These are phyloP conservation scores for Sebastes nivosus DNA, from an alignment of 2,797 vertebrate species.

Conservation along the genomic window DNA sequence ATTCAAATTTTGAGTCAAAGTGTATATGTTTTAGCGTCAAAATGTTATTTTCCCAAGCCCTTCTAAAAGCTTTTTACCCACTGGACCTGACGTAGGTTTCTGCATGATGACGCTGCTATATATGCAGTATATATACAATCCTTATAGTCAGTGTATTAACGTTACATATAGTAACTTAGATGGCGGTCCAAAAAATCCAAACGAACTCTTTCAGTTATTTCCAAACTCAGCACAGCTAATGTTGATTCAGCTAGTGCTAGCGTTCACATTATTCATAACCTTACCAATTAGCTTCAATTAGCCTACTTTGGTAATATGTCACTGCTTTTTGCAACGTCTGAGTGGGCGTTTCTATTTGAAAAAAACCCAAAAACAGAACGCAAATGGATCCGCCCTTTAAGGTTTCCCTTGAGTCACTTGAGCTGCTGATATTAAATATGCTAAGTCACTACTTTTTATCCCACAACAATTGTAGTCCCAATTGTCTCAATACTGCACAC, in stretches of 20 bases:
- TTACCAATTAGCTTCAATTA: too few relatives aligned
- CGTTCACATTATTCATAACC: too few relatives aligned
- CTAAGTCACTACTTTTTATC: neutral
- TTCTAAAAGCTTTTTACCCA: too few relatives aligned
- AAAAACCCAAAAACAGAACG: too few relatives aligned
- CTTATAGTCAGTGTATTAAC: neutral
- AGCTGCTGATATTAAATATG: constrained; percentile 3
- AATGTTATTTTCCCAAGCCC: neutral
- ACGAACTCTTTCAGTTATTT: neutral
- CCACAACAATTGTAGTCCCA: neutral
- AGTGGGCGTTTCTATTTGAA: neutral
- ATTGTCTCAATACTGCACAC: neutral
- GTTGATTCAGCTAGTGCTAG: too few relatives aligned
- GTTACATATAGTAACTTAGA: neutral
- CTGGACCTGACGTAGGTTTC: too few relatives aligned
- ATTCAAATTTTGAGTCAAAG: neutral
- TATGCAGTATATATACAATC: too few relatives aligned
- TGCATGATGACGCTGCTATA: too few relatives aligned
- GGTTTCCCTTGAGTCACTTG: neutral
- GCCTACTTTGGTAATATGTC: too few relatives aligned
- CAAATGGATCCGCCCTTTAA: too few relatives aligned
- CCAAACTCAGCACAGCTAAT: neutral
- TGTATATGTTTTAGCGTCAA: too few relatives aligned
- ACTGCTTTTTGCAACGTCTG: too few relatives aligned
- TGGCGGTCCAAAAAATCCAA: neutral